Conservation (phyloP, 2,888 invertebrate species). For the Cryptus viduatorius region DNA sequence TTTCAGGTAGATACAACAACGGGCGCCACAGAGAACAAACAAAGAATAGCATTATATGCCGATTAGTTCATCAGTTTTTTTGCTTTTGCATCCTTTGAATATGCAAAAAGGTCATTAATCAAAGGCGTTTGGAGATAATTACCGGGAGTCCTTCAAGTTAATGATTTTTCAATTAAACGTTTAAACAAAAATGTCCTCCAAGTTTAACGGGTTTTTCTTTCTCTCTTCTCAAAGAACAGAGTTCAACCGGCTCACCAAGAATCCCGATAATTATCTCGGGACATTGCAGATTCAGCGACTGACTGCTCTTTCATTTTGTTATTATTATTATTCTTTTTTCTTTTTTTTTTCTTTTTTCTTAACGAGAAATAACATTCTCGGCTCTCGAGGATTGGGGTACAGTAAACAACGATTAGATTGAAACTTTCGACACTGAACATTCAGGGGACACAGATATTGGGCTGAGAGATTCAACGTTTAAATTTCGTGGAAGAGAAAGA, state of each 20-base stretch:
- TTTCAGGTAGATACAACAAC: constrained; percentile 84
- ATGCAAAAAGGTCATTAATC: constrained; percentile 64
- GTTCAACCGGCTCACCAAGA: neutral
- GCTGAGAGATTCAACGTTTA: constrained; percentile 65
- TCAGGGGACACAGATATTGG: constrained; percentile 76
- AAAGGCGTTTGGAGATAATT: constrained; percentile 62
- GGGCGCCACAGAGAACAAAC: constrained; percentile 85
- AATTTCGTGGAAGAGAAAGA: constrained; percentile 55
- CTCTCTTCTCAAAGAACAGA: neutral
- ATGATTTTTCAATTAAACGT: neutral
- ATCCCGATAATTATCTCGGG: constrained; percentile 61
- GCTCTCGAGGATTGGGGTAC: constrained; percentile 62
- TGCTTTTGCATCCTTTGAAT: constrained; percentile 71
- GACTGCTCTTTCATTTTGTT: constrained; percentile 45
- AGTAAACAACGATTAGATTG: constrained; percentile 77
- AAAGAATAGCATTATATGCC: constrained; percentile 84
- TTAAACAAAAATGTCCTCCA: neutral
- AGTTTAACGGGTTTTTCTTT: neutral
- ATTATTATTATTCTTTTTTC: constrained; percentile 17
- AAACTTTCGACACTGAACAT: constrained; percentile 80
- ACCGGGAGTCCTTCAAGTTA: constrained; percentile 35
- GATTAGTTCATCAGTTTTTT: constrained; percentile 79
- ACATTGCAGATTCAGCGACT: constrained; percentile 56
- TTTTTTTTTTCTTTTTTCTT: constrained; percentile 45
- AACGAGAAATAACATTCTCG: constrained; percentile 59